Percentiles rank a stretch among this genome's conserved stretches.
Evolutionary conservation across 2,113 vertebrate species (phyloP).

Genomic region (Coregonus clupeaformis): DNA sequence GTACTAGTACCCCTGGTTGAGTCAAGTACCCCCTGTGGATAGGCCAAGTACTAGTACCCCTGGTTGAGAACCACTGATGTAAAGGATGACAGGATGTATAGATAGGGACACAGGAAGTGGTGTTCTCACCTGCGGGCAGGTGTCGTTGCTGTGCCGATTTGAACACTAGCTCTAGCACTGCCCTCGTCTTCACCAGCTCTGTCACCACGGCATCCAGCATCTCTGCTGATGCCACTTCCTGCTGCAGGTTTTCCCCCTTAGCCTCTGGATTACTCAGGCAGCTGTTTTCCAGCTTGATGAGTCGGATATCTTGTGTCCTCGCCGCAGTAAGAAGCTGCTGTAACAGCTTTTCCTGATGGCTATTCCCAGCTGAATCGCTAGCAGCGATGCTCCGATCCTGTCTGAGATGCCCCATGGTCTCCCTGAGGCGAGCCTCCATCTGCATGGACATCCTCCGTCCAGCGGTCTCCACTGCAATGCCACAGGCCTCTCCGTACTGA

Average conservation of each 20-base stretch:
- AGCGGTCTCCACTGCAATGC: slow-evolving; percentile 51
- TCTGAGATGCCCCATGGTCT: slow-evolving; percentile 47
- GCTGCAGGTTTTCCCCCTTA: slow-evolving; percentile 43
- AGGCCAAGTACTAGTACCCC: too few species aligned
- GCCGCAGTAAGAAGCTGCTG: slow-evolving; percentile 74
- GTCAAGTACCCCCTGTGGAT: too few species aligned
- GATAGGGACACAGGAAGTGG: neutral
- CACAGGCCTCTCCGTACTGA: slow-evolving; percentile 64
- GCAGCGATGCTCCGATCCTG: slow-evolving; percentile 39
- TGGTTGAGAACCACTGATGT: too few species aligned
- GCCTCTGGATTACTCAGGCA: slow-evolving; percentile 41
- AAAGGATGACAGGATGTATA: neutral
- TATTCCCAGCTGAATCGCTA: slow-evolving; percentile 47
- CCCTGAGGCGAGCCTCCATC: slow-evolving; percentile 66
- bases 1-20: too few species aligned
- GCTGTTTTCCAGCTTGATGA: slow-evolving; percentile 74
- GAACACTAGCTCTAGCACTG: slow-evolving; percentile 64
- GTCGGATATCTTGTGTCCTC: slow-evolving; percentile 63
- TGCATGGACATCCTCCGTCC: slow-evolving; percentile 55
- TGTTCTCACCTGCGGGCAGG: slow-evolving; percentile 84
- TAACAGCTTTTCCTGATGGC: slow-evolving; percentile 58
- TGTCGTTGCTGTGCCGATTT: slow-evolving; percentile 61
- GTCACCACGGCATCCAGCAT: slow-evolving; percentile 49
- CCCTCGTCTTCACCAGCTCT: slow-evolving; percentile 68
- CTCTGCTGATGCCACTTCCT: slow-evolving; percentile 39